Conservation (phyloP, 2,888 invertebrate genomes). For the Crematogaster levior region DNA sequence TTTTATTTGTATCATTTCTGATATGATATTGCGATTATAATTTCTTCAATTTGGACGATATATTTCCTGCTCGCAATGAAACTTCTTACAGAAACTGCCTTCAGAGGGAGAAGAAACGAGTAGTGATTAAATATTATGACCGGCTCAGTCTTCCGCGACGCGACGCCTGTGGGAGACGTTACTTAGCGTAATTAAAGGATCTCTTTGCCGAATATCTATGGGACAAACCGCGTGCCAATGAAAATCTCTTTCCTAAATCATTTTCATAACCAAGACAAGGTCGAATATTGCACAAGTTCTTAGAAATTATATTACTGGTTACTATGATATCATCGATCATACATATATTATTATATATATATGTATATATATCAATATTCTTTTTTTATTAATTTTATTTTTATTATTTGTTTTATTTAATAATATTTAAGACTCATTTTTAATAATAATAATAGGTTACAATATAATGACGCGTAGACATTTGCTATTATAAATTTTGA, state of each 20-base stretch:
- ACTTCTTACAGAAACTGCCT: constrained; percentile 73
- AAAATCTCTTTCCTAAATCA: constrained; percentile 28
- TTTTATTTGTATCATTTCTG: not conserved
- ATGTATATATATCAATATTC: not conserved
- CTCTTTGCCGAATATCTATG: constrained; percentile 61
- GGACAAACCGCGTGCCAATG: constrained; percentile 43
- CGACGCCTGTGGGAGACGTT: constrained; percentile 78
- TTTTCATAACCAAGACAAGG: constrained; percentile 11
- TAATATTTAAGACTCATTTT: not conserved
- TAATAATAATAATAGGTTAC: not conserved
- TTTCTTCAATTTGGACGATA: constrained; percentile 68
- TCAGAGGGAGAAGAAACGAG: constrained; percentile 79
- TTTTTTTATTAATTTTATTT: constrained; percentile 9
- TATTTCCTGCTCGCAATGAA: constrained; percentile 71
- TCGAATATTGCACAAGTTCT: not conserved
- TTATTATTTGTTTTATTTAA: not conserved
- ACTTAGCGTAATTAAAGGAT: constrained; percentile 85
- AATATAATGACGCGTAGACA: not conserved
- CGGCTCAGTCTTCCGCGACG: constrained; percentile 79
- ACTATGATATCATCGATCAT: not conserved
- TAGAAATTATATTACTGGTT: not conserved
- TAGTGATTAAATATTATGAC: constrained; percentile 86
- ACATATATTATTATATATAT: no score
- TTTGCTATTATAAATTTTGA: constrained; percentile 17
- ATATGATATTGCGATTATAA: not conserved